These are phyloP conservation scores for Saguinus midas DNA, from an alignment of 2,113 vertebrate species.

Conservation along the genomic window DNA sequence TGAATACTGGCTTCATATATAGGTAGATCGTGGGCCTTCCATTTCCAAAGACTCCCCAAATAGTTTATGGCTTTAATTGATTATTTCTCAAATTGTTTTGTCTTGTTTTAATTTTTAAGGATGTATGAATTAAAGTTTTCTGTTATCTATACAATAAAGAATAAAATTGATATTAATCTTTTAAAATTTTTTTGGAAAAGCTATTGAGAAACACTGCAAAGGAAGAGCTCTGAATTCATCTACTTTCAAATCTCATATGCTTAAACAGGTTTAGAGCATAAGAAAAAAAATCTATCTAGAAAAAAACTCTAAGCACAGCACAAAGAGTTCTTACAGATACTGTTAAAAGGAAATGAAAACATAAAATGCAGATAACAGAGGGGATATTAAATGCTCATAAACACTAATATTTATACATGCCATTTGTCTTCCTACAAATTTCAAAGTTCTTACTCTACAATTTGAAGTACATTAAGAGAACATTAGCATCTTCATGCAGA, in stretches of 20 bases:
- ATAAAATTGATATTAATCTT: neutral
- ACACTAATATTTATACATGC: neutral
- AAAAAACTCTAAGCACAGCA: neutral
- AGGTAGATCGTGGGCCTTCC: neutral
- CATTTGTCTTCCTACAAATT: neutral
- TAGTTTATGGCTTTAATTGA: neutral
- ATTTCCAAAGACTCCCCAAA: neutral
- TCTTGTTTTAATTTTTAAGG: slow-evolving; percentile 22
- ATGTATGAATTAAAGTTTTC: neutral
- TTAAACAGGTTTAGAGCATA: neutral
- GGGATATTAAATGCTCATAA: neutral
- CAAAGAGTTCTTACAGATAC: neutral
- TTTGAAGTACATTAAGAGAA: neutral
- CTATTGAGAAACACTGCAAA: neutral
- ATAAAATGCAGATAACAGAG: neutral
- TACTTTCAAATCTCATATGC: neutral
- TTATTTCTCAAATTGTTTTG: slow-evolving; percentile 19
- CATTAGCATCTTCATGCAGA: neutral
- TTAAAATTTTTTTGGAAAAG: neutral
- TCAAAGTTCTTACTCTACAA: neutral
- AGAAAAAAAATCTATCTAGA: neutral
- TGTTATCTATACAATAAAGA: neutral
- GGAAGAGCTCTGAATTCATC: neutral
- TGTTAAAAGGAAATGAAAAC: neutral
- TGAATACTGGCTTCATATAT: neutral